Evolutionary conservation across 2,797 vertebrate species (phyloP).

Genomic region (Spondyliosoma cantharus): DNA sequence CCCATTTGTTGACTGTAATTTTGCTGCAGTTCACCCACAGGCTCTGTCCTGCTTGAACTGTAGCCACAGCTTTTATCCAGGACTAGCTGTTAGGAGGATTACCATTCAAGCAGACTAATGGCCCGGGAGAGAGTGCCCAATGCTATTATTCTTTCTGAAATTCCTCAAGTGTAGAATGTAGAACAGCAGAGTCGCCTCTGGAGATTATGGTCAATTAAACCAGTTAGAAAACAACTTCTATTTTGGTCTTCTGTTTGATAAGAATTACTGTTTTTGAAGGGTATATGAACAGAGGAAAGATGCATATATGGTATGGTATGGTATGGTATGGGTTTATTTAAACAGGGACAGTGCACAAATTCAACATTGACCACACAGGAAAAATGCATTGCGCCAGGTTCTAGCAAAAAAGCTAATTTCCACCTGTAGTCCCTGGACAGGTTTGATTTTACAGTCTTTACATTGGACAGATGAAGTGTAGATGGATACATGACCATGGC

Average conservation of each 20-base stretch:
- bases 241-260: conserved; percentile 20
- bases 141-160: conserved; percentile 54
- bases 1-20: conserved; percentile 23
- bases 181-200: conserved; percentile 26
- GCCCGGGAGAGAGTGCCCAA: conserved; percentile 33
- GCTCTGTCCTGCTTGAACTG: conserved; percentile 29
- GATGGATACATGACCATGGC: no score
- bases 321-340: no score
- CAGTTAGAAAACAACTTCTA: neutral
- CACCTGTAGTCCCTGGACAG: no score
- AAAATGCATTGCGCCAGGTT: no score
- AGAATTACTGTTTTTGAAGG: neutral
- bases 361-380: no score
- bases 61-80: conserved; percentile 53
- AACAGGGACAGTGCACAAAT: no score
- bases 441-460: no score
- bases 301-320: no score
- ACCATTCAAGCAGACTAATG: conserved; percentile 69
- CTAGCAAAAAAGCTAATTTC: no score
- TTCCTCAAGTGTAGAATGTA: conserved; percentile 52
- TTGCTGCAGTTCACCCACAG: conserved; percentile 37
- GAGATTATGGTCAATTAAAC: conserved; percentile 32
- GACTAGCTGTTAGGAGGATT: conserved; percentile 59
- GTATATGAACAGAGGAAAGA: neutral
- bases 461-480: no score